Base-by-base conservation (phyloP, 1,140 invertebrate species). In the Elysia chlorotica region DNA sequence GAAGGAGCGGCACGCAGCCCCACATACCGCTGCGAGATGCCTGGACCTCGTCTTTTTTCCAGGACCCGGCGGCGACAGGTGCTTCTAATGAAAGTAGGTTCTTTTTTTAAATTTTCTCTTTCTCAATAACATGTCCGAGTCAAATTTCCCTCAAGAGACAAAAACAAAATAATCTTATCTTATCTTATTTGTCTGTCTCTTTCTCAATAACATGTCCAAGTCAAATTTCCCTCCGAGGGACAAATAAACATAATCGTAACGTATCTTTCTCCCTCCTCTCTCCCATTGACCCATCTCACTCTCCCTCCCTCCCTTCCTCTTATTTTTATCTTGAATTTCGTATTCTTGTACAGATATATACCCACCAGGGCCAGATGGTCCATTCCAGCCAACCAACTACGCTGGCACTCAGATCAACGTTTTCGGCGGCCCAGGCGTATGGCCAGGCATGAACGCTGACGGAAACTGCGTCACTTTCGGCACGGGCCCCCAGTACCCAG, bases 351-450 rank as follows among this genome's bases (percentile, higher is more conserved):
- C 36, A 70, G 67, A 21, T 70, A 30, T 59, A 17, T 73, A 73
- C 33, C 71, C 71, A 23, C 78, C 74, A 17, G 76, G 82, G 28
- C 83, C 81, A 33, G 85, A 87, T 65, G 85, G 84, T 5, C 85
- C 87, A 6, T 86, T 88, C 62, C 84, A 85, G 54, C 85, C 86
- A 3, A 83, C 82, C 10, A 88, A 88, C 73, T 87, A 88, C 68
- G 83, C 85, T 36, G 87, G 87, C 1, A 88, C 87, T 17, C 87
- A 88, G 80, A 86, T 88, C 48, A 88, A 88, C 79, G 79, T 87
- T 10, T 88, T 85, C 85, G 87, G 87, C n/a, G 81, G 80, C 0
- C 76, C 79, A 31, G 74, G 75, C 19, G 69, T 74, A 21, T 71
- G 80, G 76, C 78, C 76, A 10, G 75, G 78, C 1, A 74, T 82